Evolutionary conservation across 2,888 invertebrate species (phyloP), one percentile per base, ranked within the genome.

Genomic region (Ormyrus labotus): DNA sequence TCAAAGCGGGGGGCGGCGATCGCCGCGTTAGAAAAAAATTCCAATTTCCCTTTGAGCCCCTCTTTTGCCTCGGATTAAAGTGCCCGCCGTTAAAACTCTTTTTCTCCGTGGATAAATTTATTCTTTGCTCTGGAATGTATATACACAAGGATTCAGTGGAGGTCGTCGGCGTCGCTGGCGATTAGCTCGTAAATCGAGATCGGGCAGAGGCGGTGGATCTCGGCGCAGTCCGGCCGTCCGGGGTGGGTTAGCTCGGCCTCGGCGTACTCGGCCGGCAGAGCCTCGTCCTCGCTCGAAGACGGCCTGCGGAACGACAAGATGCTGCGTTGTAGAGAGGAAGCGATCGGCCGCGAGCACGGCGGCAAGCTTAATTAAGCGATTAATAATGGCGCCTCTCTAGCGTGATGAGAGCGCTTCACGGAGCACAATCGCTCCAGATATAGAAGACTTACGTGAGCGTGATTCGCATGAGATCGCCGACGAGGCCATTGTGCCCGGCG

Each of bases 381-480:
- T 75, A 71, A 84, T 83, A 80, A 76, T 34, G 34, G 7, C 47
- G 51, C 50, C 5, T 11, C 11, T 55, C n/a, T 9, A 11, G 45
- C 48, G 50, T n/a, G 55, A 65, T 50, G 65, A 73, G 53, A 10
- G 10, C 63, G 13, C 19, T 47, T 45, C 53, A n/a, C 5, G 10
- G 60, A 34, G 72, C 61, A 45, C 71, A 71, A 71, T 61, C 50
- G 48, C 58, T 48, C 34, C 34, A 34, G 19, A 2, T 64, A 9
- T 48, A 67, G 57, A 57, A 79, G 65, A 88, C 89, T 88, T 84
- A 89, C 89, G 86, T 88, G 78, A 91, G 86, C 79, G 89, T 78
- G 73, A 90, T 88, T 75, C 87, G 86, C 80, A 90, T 77, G 50
- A 90, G 73, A 83, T 90, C 89, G 61, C 89, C 90, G 67, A 90